Percentiles rank a stretch among this genome's conserved stretches.
phyloP scores from a whole-genome alignment of 2,797 vertebrate genomes.

The Sciurus vulgaris region DNA sequence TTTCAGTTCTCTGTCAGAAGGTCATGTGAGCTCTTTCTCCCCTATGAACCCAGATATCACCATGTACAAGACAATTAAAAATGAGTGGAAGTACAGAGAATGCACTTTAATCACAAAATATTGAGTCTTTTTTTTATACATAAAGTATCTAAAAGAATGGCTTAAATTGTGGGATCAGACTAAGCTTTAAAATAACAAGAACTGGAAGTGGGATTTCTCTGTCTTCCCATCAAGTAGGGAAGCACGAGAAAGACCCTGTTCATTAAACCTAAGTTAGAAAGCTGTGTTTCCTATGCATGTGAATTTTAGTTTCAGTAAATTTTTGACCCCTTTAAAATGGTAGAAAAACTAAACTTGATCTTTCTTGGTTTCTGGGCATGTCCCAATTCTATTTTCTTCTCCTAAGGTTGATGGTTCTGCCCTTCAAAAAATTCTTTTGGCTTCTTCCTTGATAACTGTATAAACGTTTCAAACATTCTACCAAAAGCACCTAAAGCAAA shows the following conservation, averaged over 20 bases:
- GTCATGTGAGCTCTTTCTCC: background rate
- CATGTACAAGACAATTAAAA: background rate
- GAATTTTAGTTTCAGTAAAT: background rate
- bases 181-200: background rate
- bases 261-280: background rate
- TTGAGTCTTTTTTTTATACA: background rate
- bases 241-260: background rate
- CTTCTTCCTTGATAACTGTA: background rate
- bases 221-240: background rate
- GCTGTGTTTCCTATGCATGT: background rate
- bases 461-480: background rate
- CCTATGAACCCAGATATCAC: background rate
- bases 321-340: conserved; percentile 29
- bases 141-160: background rate
- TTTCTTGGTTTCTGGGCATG: background rate
- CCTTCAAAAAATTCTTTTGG: background rate
- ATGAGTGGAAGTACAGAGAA: background rate
- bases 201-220: background rate
- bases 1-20: background rate
- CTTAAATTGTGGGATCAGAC: background rate
- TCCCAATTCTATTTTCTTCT: background rate
- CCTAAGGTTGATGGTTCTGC: background rate
- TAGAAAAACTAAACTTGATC: background rate
- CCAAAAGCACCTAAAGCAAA: background rate
- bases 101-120: background rate